These are phyloP conservation scores for Hyaena hyaena DNA, from an alignment of 2,113 vertebrate species.

Conservation along the genomic window DNA sequence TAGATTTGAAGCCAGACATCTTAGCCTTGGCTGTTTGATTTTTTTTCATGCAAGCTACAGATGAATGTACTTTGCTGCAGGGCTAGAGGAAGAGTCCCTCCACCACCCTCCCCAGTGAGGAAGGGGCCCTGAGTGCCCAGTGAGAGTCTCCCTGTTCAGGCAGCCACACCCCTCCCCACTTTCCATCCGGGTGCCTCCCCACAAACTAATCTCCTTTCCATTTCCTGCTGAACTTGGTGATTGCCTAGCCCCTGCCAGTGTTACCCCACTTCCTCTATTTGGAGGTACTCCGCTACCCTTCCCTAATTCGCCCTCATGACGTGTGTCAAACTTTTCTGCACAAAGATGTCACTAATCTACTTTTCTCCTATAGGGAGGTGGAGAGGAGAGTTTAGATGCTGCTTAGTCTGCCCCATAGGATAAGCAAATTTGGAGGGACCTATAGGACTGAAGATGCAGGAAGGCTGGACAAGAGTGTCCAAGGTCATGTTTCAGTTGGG, in stretches of 20 bases:
- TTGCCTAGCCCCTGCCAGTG: constrained; percentile 45
- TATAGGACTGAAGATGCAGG: background rate
- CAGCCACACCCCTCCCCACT: background rate
- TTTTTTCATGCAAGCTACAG: background rate
- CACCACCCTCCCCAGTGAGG: background rate
- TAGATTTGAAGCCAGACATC: background rate
- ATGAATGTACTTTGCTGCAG: background rate
- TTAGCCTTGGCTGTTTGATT: background rate
- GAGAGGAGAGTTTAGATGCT: too few relatives aligned
- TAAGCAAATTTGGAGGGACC: background rate
- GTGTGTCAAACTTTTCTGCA: background rate
- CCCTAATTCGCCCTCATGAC: constrained; percentile 20
- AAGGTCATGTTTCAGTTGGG: background rate
- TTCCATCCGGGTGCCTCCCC: background rate
- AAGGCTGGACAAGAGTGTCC: background rate
- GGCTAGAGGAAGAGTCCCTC: too few relatives aligned
- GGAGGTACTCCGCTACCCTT: constrained; percentile 2
- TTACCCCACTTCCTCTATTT: constrained; percentile 67
- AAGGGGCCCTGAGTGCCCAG: background rate
- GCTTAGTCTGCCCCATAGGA: background rate
- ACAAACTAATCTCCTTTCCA: constrained; percentile 46
- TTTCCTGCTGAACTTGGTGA: constrained; percentile 34
- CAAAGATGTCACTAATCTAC: background rate
- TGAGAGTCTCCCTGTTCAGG: background rate
- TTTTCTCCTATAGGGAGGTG: background rate